A percentile compares a stretch with the other conserved stretches of the same genome.
Evolutionary conservation across 2,113 vertebrate genomes (phyloP).

Genomic region (Hydrochoerus hydrochaeris): DNA sequence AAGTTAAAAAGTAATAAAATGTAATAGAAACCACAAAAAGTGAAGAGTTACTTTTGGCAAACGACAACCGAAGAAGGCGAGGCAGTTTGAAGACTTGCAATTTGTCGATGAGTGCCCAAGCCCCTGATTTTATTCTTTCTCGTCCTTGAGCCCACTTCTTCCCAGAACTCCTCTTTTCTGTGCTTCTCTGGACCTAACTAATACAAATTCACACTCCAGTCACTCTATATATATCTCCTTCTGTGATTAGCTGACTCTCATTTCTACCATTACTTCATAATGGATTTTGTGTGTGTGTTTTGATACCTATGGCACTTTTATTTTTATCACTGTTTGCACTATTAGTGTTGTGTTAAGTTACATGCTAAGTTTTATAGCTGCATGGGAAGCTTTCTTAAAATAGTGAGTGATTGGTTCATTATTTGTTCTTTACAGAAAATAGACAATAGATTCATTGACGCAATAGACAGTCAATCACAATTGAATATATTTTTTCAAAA

Average conservation of each 20-base stretch:
- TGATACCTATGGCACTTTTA: neutral
- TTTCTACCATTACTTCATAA: neutral
- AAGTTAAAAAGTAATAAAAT: neutral
- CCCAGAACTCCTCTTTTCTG: too few relatives aligned
- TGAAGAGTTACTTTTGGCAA: neutral
- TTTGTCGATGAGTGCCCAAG: fast-evolving
- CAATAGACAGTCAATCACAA: neutral
- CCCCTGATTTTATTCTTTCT: neutral
- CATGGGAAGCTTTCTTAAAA: neutral
- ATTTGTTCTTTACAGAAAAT: neutral
- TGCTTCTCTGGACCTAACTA: neutral
- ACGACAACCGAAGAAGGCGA: neutral
- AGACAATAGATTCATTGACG: neutral
- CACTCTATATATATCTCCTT: neutral
- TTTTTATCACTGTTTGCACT: neutral
- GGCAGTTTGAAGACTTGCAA: neutral
- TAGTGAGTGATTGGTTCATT: neutral
- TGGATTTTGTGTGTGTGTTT: neutral
- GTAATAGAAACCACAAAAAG: neutral
- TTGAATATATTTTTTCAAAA: constrained; percentile 9
- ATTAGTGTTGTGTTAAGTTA: neutral
- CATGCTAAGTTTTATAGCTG: neutral
- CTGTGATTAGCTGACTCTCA: neutral
- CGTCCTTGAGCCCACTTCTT: neutral
- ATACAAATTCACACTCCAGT: neutral